Percentiles rank a stretch among this genome's conserved stretches.
Evolutionary conservation across 2,113 vertebrate genomes (phyloP).

Genomic region (Myocastor coypus): DNA sequence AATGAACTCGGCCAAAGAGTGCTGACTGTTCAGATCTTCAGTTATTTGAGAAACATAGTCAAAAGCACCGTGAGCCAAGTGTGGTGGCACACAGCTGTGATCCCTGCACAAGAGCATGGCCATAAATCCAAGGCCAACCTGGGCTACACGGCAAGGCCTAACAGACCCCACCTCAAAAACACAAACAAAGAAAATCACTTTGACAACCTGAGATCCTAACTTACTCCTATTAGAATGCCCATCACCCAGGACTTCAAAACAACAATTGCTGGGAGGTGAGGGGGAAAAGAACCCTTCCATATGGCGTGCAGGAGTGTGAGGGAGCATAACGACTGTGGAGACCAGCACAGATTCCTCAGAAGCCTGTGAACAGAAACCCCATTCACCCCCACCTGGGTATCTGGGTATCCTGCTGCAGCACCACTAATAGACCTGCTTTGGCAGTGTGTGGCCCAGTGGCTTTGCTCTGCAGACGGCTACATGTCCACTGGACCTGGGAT

Average conservation of each 20-base stretch:
- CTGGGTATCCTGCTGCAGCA: not conserved
- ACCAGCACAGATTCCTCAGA: not conserved
- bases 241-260: not conserved
- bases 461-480: not conserved
- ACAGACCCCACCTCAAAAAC: not conserved
- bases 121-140: not conserved
- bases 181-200: not conserved
- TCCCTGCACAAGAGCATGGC: not conserved
- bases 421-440: not conserved
- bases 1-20: not conserved
- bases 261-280: not conserved
- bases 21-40: not conserved
- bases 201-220: not conserved
- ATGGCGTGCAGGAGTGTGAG: not conserved
- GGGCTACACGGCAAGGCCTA: not conserved
- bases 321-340: not conserved
- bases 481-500: not conserved
- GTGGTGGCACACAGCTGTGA: not conserved
- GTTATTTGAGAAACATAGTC: not conserved
- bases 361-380: not conserved
- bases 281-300: not conserved
- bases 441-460: not conserved
- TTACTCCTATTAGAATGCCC: not conserved
- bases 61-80: not conserved
- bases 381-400: not conserved